Base-by-base conservation (phyloP, 2,888 invertebrate species). In the Drosophila mayaguana region DNA sequence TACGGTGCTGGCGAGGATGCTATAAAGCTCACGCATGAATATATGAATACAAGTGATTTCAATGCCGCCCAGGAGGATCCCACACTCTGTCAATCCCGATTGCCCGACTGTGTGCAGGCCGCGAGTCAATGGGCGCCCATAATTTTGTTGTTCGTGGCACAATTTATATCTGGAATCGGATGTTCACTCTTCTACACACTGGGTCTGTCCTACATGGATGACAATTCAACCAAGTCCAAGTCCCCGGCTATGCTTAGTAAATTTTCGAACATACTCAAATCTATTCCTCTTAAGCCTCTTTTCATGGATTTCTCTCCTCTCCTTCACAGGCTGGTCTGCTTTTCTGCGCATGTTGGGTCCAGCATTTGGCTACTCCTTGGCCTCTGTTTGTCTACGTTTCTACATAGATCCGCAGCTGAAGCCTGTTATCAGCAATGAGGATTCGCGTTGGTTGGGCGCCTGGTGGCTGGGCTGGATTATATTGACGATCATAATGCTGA, bases 401-500 rank as follows among this genome's bases (percentile, higher is more conserved):
- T 96, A 95, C 84, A 95, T 96, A 51, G 94, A 94, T 25, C 95
- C 95, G 4, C 92, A 93, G 1, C 87, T 95, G 63, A 94, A 94
- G 4, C 95, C 95, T 0, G 94, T 94, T 0, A 95, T 96, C 54
- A 94, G 93, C 5, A 94, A 94, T 51, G 93, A 93, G 22, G 96
- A 96, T 92, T 96, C 96, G 0, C 93, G 96, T 76, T 96, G 96
- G 96, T 91, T 96, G 50, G 96, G 96, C 3, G 96, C 96, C 16
- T 96, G 96, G 96, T 96, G 96, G 96, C 82, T 96, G 40, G 96
- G 96, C 0, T 96, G 96, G 95, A 93, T 95, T 3, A 92, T 96
- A 14, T 89, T 96, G 8, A 95, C 94, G 3, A 88, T 93, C 2
- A 88, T 95, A 0, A 93, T 95, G 36, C 93, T 95, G 22, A 53